Percentiles rank a stretch among this genome's conserved stretches.
Evolutionary conservation across 2,797 vertebrate species (phyloP).

Genomic region (Carapus acus): DNA sequence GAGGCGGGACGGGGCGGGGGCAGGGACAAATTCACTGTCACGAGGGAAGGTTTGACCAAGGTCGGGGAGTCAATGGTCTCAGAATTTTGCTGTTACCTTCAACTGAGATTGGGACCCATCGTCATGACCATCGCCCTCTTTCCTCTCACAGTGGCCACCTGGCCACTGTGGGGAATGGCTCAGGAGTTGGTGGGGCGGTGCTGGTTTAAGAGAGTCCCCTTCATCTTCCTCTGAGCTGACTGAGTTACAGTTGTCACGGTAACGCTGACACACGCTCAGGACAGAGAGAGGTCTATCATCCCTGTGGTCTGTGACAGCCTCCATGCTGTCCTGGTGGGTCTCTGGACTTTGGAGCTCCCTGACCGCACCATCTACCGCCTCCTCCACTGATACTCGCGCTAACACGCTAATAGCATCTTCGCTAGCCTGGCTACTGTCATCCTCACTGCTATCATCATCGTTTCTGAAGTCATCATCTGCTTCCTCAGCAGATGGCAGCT

Average conservation of each 20-base stretch:
- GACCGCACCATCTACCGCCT: slow-evolving; percentile 69
- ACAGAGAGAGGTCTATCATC: slow-evolving; percentile 8
- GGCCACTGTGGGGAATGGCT: not conserved
- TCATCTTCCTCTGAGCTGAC: slow-evolving; percentile 23
- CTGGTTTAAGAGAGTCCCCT: slow-evolving; percentile 31
- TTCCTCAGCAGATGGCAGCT: slow-evolving; percentile 1
- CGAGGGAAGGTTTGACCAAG: not conserved
- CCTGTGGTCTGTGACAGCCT: slow-evolving; percentile 12
- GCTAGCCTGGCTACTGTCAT: slow-evolving; percentile 37
- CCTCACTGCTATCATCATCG: slow-evolving; percentile 48
- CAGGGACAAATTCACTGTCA: not conserved
- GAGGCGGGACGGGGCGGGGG: not conserved
- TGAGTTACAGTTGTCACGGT: slow-evolving; percentile 46
- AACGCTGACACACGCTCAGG: not conserved
- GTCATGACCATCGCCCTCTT: slow-evolving; percentile 60
- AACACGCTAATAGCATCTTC: slow-evolving; percentile 59
- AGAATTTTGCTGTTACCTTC: slow-evolving; percentile 73
- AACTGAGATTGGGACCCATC: slow-evolving; percentile 69
- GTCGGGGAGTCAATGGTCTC: not conserved
- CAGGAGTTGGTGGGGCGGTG: slow-evolving; percentile 27
- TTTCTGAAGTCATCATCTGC: not conserved
- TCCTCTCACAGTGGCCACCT: slow-evolving; percentile 16
- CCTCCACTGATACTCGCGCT: slow-evolving; percentile 64
- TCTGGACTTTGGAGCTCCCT: slow-evolving; percentile 59
- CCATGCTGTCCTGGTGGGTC: slow-evolving; percentile 24